These are phyloP conservation scores for Nothobranchius kuhntae DNA, from an alignment of 2,113 vertebrate species.

Conservation along the genomic window DNA sequence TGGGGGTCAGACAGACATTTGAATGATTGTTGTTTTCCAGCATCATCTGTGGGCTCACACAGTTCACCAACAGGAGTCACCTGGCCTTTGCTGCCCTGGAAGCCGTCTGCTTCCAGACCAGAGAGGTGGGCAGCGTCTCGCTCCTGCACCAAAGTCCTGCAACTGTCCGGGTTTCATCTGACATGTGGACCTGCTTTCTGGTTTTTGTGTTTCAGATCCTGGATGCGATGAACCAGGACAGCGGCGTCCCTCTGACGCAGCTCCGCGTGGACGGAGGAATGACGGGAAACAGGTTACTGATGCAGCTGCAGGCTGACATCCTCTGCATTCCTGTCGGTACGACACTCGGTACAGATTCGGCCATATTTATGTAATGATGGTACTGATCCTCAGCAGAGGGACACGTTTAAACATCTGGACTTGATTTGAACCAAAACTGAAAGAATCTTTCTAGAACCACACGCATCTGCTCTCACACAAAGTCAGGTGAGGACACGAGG, in stretches of 20 bases:
- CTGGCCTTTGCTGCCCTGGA: slow-evolving; percentile 97
- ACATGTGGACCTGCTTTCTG: too few species aligned
- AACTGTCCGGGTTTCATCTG: too few species aligned
- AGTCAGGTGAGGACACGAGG: too few species aligned
- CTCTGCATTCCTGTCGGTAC: slow-evolving; percentile 94
- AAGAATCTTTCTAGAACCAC: too few species aligned
- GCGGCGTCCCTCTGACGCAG: slow-evolving; percentile 87
- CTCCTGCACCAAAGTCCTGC: too few species aligned
- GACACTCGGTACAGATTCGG: slow-evolving; percentile 28
- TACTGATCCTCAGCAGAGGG: too few species aligned
- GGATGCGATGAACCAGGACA: slow-evolving; percentile 96
- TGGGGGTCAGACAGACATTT: neutral
- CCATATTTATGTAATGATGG: too few species aligned
- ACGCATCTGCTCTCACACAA: too few species aligned
- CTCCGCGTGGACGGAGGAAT: slow-evolving; percentile 91
- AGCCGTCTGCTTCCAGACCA: slow-evolving; percentile 96
- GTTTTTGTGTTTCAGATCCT: slow-evolving; percentile 82
- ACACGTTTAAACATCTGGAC: too few species aligned
- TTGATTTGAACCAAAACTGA: too few species aligned
- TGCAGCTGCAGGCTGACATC: slow-evolving; percentile 97
- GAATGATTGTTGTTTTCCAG: slow-evolving; percentile 63
- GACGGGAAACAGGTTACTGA: slow-evolving; percentile 91
- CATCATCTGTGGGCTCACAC: slow-evolving; percentile 98
- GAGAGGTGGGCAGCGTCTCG: slow-evolving; percentile 85
- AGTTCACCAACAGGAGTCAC: slow-evolving; percentile 97